These are phyloP conservation scores for Ctenicera cuprea DNA, from an alignment of 2,888 invertebrate species.

Conservation along the genomic window DNA sequence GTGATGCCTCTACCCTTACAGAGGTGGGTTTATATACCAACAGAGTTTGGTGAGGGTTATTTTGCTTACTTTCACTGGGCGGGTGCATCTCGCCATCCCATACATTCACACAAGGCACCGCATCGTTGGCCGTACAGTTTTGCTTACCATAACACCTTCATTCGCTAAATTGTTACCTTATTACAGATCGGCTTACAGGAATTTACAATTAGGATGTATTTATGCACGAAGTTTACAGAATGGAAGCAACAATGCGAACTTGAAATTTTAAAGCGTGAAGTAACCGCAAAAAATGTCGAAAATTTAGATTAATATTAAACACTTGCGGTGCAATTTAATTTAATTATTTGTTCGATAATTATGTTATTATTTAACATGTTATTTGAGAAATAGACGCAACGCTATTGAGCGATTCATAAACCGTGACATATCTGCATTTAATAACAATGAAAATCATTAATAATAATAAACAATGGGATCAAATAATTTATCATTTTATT, in stretches of 20 bases:
- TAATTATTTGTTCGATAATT: not conserved
- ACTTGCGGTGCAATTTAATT: not conserved
- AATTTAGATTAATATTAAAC: too few relatives aligned
- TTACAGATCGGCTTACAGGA: not conserved
- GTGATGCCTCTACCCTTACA: constrained; percentile 58
- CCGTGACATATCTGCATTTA: not conserved
- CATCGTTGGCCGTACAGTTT: constrained; percentile 49
- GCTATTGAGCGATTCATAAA: not conserved
- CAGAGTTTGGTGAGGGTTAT: constrained; percentile 57
- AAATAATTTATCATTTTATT: constrained; percentile 1
- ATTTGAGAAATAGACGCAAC: not conserved
- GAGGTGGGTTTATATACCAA: constrained; percentile 56
- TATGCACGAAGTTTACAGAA: not conserved
- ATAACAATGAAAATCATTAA: not conserved
- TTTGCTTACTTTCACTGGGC: constrained; percentile 59
- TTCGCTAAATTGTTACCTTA: constrained; percentile 12
- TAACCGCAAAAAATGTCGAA: not conserved
- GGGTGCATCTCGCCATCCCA: constrained; percentile 57
- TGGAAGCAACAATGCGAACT: not conserved
- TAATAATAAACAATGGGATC: constrained; percentile 9
- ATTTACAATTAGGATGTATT: not conserved
- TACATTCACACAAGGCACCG: constrained; percentile 52
- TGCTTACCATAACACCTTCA: constrained; percentile 38
- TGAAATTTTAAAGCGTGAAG: not conserved
- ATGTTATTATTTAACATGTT: too few relatives aligned